Conservation (phyloP, 2,888 invertebrate genomes). For the Cynaeus angustus region DNA sequence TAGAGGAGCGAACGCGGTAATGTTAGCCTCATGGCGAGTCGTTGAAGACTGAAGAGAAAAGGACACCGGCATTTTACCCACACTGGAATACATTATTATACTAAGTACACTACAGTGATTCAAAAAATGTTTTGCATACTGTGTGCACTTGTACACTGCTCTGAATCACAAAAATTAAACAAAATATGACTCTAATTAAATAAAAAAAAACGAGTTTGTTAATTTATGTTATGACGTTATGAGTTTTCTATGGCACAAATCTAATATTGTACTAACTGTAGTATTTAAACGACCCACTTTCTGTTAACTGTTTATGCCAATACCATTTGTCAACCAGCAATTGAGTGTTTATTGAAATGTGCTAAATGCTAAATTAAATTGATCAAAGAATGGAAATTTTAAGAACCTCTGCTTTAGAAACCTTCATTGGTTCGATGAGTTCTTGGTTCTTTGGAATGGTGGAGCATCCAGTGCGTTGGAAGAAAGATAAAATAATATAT, state of each 20-base stretch:
- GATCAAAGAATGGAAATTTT: conserved; percentile 6
- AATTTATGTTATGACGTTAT: too few species aligned
- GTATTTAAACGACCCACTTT: conserved; percentile 26
- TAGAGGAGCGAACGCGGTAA: conserved; percentile 29
- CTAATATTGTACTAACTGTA: conserved; percentile 26
- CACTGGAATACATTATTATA: conserved; percentile 40
- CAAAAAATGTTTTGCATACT: conserved; percentile 37
- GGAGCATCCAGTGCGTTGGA: background rate
- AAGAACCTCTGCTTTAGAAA: conserved; percentile 23
- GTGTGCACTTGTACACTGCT: background rate
- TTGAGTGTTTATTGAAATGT: conserved; percentile 7
- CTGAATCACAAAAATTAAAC: background rate
- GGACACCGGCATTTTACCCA: conserved; percentile 50
- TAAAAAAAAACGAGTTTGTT: too few species aligned
- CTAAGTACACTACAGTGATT: conserved; percentile 36
- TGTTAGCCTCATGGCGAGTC: conserved; percentile 44
- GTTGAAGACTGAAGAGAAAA: conserved; percentile 52
- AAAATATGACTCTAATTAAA: background rate
- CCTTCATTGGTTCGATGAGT: background rate
- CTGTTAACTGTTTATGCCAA: conserved; percentile 35
- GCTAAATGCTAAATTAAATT: conserved; percentile 11
- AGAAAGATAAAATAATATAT: conserved; percentile 17
- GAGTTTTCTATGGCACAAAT: conserved; percentile 7
- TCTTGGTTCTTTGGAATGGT: background rate
- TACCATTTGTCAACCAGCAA: conserved; percentile 8